phyloP scores from a whole-genome alignment of 2,888 invertebrate genomes.

The Noctua pronuba region DNA sequence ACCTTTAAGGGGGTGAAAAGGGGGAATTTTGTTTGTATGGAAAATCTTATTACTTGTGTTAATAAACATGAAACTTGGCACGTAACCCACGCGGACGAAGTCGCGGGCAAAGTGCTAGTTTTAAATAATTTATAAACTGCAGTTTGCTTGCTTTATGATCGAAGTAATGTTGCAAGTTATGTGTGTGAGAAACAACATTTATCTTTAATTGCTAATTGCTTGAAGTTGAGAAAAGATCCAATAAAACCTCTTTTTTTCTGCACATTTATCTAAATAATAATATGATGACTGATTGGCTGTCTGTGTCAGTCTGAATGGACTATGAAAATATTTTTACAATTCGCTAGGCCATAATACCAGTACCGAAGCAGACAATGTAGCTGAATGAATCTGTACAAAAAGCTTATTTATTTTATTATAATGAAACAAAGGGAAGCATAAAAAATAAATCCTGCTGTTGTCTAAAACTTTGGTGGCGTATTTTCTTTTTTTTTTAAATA shows the following conservation, averaged over 20 bases:
- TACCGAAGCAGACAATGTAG: background rate
- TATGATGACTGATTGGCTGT: background rate
- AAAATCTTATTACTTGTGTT: too few relatives aligned
- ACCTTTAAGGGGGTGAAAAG: too few relatives aligned
- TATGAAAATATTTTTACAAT: background rate
- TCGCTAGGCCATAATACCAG: background rate
- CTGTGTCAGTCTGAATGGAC: background rate
- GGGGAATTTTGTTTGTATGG: too few relatives aligned
- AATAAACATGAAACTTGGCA: too few relatives aligned
- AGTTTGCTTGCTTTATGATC: background rate
- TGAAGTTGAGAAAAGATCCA: too few relatives aligned
- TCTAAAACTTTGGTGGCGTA: background rate
- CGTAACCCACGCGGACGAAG: too few relatives aligned
- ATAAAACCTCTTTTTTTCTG: background rate
- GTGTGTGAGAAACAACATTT: background rate
- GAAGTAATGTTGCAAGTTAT: background rate
- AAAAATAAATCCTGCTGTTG: background rate
- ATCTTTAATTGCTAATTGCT: too few relatives aligned
- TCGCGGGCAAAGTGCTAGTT: too few relatives aligned
- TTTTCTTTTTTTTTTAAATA: background rate
- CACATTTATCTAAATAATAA: background rate
- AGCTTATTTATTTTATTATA: background rate
- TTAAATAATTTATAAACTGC: background rate
- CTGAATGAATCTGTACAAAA: background rate
- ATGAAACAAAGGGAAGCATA: background rate